These are phyloP conservation scores for Parauchenoglanis ngamensis DNA, from an alignment of 2,797 vertebrate species.

Conservation along the genomic window DNA sequence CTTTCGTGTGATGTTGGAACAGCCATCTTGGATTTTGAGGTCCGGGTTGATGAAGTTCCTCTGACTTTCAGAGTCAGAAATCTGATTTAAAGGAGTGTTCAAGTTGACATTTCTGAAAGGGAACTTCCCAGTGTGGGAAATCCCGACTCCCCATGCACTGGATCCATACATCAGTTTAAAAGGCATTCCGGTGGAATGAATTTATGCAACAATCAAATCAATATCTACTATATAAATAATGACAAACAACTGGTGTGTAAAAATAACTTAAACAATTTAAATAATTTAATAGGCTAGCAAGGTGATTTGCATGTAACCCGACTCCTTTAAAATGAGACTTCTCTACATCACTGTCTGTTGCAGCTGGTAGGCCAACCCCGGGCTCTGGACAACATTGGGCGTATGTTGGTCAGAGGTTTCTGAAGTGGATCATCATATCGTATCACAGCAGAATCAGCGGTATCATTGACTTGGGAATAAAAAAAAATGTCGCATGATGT, in stretches of 20 bases:
- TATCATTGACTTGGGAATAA: neutral
- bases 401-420: neutral
- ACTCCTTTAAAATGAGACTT: neutral
- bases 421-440: neutral
- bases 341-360: neutral
- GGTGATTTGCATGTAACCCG: neutral
- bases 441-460: neutral
- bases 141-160: neutral
- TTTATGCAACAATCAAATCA: neutral
- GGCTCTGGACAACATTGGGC: neutral
- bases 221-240: neutral
- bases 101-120: too few species aligned
- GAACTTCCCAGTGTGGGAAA: too few species aligned
- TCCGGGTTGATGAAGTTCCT: too few species aligned
- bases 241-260: neutral
- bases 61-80: too few species aligned
- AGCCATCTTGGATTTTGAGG: too few species aligned
- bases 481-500: too few species aligned
- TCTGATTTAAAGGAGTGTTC: too few species aligned
- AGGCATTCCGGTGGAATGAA: neutral
- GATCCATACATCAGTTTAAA: neutral
- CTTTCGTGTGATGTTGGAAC: too few species aligned
- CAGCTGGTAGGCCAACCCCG: neutral
- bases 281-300: neutral
- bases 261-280: neutral